Base-by-base conservation (phyloP, 64 coral and sea anemone species). In the Actinia tenebrosa region DNA sequence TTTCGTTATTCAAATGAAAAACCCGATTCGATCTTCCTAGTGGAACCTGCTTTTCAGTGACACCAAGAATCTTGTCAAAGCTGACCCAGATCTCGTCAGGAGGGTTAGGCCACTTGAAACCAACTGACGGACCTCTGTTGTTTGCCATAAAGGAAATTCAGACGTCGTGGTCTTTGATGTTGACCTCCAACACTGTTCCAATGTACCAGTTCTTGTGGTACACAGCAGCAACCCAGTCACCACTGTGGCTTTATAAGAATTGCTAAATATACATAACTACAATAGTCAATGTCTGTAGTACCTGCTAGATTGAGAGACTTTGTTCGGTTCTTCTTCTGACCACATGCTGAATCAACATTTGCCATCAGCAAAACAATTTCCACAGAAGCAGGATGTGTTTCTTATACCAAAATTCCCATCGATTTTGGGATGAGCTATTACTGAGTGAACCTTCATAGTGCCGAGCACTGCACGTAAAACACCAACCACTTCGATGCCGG, bases 131-230 rank as follows among this genome's bases (percentile, higher is more conserved):
- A n/a, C 44, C 50, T 54, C 62, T 68, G 60, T 72, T 80, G 7
- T 44, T 19, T 69, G 68, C 56, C 90, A 83, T 80, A 61, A 91
- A 87, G 44, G 47, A 46, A 26, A 88, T 79, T 44, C 86, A 22
- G 2, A 81, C 90, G 64, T 82, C 77, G 45, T 44, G 18, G 23
- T 68, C 84, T 27, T 87, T 13, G 16, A 10, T 60, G 58, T 91
- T 60, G 45, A 91, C 90, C 84, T 82, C 55, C 9, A 85, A 63
- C 15, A 85, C 89, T 63, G 78, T 68, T 17, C 89, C 83, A 66
- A 90, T 19, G 83, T 90, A 86, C 83, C 89, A 90, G 19, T 90
- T 90, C 58, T 84, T 46, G 45, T 90, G 63, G 2, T 90, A 90
- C 9, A 90, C 66, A 53, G 68, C 89, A 44, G 89, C 64, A 71